Evolutionary conservation across 2,797 vertebrate genomes (phyloP), one percentile per base, ranked within the genome.

Genomic region (Rousettus madagascariensis): DNA sequence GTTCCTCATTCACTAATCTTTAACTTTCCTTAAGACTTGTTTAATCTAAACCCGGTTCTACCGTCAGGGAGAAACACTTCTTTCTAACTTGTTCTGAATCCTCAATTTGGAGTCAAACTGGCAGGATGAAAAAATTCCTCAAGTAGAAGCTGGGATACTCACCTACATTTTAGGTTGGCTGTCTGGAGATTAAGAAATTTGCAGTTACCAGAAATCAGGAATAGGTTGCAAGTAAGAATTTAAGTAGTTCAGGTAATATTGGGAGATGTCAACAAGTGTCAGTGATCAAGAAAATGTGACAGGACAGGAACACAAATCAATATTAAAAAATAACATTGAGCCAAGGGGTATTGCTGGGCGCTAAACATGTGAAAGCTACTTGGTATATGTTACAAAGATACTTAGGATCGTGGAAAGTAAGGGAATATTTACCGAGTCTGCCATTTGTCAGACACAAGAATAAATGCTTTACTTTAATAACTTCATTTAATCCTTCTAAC

Each of bases 151-250:
- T 72, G 51, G 49, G 12, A 74, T 38, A 69, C 15, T 90, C 24
- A 46, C 51, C 2, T 68, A 24, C 65, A 88, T 93, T 94, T 63
- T 49, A 93, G 86, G 79, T 93, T 92, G 91, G 24, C 72, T 53
- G 20, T 87, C 46, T 91, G 24, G 53, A 94, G 38, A 86, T 91
- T 43, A 95, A 83, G 90, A 94, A 84, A 91, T 82, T 53, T 86
- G 46, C 15, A 77, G 46, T 55, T 86, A 77, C 6, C 15, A 65
- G 77, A 75, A 93, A 74, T 71, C 46, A 95, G 55, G 46, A 88
- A 43, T 68, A 49, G 36, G 65, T 74, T 83, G 2, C 26, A 86
- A 55, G 10, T 75, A 68, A 86, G 80, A 83, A 43, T 63, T 69
- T 92, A 74, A 90, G n/a, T 66, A 71, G 74, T 84, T 87, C 57